Conservation (phyloP, 2,113 vertebrate species). For the Macroglossus sobrinus region DNA sequence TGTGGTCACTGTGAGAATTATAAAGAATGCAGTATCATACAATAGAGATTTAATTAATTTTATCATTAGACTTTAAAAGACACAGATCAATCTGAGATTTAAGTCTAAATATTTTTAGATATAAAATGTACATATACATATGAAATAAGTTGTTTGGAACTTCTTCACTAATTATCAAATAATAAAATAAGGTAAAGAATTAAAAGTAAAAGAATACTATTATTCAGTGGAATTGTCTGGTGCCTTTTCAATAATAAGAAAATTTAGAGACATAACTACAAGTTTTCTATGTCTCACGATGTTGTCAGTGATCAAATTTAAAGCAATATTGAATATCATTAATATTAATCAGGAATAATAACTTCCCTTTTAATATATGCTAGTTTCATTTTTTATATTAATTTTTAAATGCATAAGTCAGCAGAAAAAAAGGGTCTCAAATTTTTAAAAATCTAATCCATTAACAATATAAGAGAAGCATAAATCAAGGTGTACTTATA, state of each 20-base stretch:
- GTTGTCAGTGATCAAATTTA: neutral
- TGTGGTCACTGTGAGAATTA: neutral
- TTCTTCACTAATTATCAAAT: conserved; percentile 16
- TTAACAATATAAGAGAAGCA: neutral
- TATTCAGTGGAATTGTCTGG: neutral
- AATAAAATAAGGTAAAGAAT: neutral
- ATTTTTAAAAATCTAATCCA: neutral
- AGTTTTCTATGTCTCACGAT: neutral
- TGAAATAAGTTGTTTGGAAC: neutral
- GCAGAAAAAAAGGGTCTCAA: neutral
- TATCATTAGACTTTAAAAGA: neutral
- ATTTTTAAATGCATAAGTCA: neutral
- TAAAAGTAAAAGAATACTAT: neutral
- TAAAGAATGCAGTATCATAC: neutral
- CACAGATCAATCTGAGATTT: neutral
- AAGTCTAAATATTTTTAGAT: conserved; percentile 25
- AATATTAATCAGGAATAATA: neutral
- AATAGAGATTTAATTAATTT: neutral
- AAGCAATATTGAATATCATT: neutral
- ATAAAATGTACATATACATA: neutral
- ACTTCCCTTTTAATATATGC: neutral
- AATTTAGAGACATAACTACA: neutral
- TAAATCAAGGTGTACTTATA: neutral
- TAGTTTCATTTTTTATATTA: neutral
- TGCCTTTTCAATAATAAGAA: neutral